Percentiles rank a stretch among this genome's conserved stretches.
phyloP scores from a whole-genome alignment of 2,797 vertebrate genomes.

The Sebastes iracundus region DNA sequence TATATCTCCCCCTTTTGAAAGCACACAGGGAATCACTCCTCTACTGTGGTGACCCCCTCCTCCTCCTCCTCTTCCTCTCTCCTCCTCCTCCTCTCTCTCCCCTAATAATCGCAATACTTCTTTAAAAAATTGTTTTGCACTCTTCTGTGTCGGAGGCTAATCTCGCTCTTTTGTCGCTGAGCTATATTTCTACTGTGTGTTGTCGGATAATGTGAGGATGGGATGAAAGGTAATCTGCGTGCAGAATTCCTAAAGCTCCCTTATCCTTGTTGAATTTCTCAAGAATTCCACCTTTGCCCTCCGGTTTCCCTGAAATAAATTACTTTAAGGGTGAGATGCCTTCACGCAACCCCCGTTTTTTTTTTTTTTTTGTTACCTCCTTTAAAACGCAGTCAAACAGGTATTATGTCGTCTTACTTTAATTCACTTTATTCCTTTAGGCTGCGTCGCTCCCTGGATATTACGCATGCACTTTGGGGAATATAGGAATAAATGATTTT shows the following conservation, averaged over 20 bases:
- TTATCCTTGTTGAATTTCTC: constrained; percentile 83
- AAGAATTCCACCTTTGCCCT: constrained; percentile 83
- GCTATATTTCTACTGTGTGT: constrained; percentile 77
- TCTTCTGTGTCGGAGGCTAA: constrained; percentile 66
- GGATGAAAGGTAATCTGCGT: constrained; percentile 79
- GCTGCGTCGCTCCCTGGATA: constrained; percentile 37
- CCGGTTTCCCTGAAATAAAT: constrained; percentile 81
- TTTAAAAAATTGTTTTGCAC: constrained; percentile 64
- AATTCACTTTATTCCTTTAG: constrained; percentile 43
- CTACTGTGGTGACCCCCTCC: not conserved
- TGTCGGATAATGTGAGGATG: constrained; percentile 76
- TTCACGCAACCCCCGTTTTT: constrained; percentile 33
- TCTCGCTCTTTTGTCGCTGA: constrained; percentile 69
- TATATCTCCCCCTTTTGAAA: constrained; percentile 4
- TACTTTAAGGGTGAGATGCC: constrained; percentile 72
- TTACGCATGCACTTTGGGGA: constrained; percentile 22
- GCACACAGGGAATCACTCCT: constrained; percentile 37
- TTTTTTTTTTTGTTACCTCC: constrained; percentile 14
- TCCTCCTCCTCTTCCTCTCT: not conserved
- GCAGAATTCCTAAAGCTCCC: constrained; percentile 80
- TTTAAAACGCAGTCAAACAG: constrained; percentile 53
- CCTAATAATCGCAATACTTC: constrained; percentile 58
- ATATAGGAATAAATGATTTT: constrained; percentile 24
- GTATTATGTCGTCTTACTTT: constrained; percentile 46
- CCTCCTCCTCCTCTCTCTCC: not conserved